phyloP scores from a whole-genome alignment of 2,797 vertebrate species.

The Lemur catta region DNA sequence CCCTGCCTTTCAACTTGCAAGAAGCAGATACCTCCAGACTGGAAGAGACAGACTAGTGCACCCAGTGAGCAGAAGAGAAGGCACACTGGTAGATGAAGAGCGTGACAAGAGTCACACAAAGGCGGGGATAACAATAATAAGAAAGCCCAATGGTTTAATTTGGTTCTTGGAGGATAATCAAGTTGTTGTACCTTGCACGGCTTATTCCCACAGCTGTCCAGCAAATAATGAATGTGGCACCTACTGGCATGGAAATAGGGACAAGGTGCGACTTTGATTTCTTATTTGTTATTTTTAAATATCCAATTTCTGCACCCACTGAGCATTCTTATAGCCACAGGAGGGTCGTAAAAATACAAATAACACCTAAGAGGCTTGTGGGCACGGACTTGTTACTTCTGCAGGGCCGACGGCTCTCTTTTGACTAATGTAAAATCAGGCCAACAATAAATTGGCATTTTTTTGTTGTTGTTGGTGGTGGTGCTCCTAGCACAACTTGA shows the following conservation, averaged over 20 bases:
- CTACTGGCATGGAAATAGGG: conserved; percentile 76
- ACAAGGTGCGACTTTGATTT: conserved; percentile 80
- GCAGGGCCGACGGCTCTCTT: conserved; percentile 56
- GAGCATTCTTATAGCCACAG: conserved; percentile 78
- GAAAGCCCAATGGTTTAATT: conserved; percentile 76
- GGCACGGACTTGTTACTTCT: conserved; percentile 69
- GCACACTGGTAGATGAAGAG: conserved; percentile 22
- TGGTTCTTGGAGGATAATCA: conserved; percentile 81
- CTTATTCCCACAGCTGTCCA: conserved; percentile 76
- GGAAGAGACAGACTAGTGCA: background rate
- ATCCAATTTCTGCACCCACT: conserved; percentile 76
- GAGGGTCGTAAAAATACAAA: conserved; percentile 80
- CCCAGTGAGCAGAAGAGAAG: background rate
- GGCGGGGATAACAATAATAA: conserved; percentile 57
- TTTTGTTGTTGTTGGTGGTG: background rate
- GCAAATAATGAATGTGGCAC: conserved; percentile 77
- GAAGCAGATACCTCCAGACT: background rate
- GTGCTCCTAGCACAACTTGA: background rate
- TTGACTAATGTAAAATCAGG: conserved; percentile 70
- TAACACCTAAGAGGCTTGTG: conserved; percentile 61
- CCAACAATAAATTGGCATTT: conserved; percentile 25
- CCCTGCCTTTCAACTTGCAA: background rate
- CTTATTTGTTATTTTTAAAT: conserved; percentile 84
- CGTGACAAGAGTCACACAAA: conserved; percentile 60
- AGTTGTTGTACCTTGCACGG: conserved; percentile 68